These are phyloP conservation scores for Drosophila subobscura DNA, from an alignment of 1,140 invertebrate genomes.

Conservation along the genomic window DNA sequence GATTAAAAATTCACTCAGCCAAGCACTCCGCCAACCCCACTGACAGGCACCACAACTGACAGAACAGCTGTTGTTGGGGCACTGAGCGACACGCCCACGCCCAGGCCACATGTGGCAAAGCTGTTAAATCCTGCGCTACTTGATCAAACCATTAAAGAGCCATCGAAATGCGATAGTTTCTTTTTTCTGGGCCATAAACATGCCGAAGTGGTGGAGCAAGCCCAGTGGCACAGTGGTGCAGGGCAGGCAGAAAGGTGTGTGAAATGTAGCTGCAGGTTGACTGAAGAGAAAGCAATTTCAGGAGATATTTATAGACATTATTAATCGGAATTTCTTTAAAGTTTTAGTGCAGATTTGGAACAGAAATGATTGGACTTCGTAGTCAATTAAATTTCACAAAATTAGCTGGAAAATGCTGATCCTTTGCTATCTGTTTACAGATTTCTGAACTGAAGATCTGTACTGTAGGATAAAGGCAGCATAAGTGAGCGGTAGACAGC, in stretches of 20 bases:
- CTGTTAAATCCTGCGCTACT: constrained; percentile 43
- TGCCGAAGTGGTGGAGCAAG: constrained; percentile 2
- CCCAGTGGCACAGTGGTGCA: neutral
- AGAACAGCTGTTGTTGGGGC: constrained; percentile 17
- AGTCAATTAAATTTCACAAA: too few species aligned
- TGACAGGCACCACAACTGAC: neutral
- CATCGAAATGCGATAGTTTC: constrained; percentile 59
- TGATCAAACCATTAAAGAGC: constrained; percentile 58
- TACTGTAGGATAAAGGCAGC: neutral
- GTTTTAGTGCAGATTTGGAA: too few species aligned
- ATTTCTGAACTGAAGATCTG: too few species aligned
- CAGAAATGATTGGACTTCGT: too few species aligned
- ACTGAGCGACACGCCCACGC: constrained; percentile 33
- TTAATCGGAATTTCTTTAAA: too few species aligned
- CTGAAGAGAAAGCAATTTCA: too few species aligned
- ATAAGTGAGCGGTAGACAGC: neutral
- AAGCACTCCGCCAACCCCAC: constrained; percentile 7
- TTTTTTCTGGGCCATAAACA: constrained; percentile 48
- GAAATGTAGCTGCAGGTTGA: too few species aligned
- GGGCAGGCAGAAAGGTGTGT: too few species aligned
- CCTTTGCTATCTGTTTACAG: too few species aligned
- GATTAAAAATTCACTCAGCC: constrained; percentile 73
- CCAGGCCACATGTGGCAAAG: constrained; percentile 50
- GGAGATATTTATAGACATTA: too few species aligned
- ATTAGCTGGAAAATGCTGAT: too few species aligned